Evolutionary conservation across 92 coral and sea anemone species (phyloP), one percentile per base, ranked within the genome.

Genomic region (Palythoa grandiflora): DNA sequence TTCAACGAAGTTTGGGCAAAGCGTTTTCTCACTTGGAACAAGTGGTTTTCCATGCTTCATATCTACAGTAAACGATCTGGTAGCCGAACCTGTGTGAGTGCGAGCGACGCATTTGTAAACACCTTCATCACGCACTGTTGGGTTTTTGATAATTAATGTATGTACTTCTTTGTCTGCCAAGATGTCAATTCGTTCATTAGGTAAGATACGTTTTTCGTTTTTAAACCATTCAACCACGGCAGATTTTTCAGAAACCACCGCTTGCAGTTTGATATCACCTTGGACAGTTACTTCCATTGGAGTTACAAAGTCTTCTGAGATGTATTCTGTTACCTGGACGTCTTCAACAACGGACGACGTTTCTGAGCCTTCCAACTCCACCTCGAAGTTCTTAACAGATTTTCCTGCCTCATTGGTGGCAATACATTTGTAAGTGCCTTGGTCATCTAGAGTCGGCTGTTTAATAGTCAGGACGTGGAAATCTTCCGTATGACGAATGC

Each of bases 241-340:
- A 6, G 83, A n/a, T 61, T 65, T 81, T 16, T 50, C 86, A 21
- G 76, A 65, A 50, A 81, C 75, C 5, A 81, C 35, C 39, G 89
- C 92, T 48, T 79, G 95, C 50, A 87, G 89, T 77, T 85, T 93
- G 63, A 83, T 88, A 74, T 79, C 93, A 55, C 97, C 97, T 36
- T 93, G 95, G 68, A 80, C 85, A n/a, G 93, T 94, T 53, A 94
- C 93, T 51, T 94, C 95, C 80, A 92, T 85, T 3, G 94, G 94
- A 20, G 94, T 78, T 21, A 79, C 66, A 55, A 80, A 72, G 78
- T 90, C 93, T 68, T 81, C 86, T 1, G 86, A 28, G 14, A 81
- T 38, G 73, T 40, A 81, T 48, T 81, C 86, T 66, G 86, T 90
- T 71, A 63, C 84, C 73, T 59, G 89, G 83, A 39, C 79, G 81